Conservation (phyloP, 2,113 vertebrate genomes). For the Ploceus nigricollis region DNA sequence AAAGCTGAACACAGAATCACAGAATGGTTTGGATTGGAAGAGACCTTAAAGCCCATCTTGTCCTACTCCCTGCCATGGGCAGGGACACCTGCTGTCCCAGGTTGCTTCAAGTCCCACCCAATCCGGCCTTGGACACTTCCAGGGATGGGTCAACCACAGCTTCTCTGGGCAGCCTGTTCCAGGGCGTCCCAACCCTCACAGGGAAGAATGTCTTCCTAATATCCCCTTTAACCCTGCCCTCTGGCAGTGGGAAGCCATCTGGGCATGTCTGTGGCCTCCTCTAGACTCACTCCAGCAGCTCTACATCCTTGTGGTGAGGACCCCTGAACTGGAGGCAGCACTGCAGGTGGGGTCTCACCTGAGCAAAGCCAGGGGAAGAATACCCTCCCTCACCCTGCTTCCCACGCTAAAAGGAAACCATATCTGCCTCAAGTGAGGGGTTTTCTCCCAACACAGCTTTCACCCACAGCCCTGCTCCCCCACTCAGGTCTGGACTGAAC, state of each 20-base stretch:
- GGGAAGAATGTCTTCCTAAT: not conserved
- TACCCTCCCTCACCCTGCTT: not conserved
- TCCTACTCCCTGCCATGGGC: not conserved
- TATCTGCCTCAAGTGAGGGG: not conserved
- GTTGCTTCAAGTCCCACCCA: not conserved
- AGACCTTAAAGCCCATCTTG: not conserved
- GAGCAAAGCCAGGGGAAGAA: not conserved
- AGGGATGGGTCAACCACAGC: not conserved
- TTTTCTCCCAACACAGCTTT: not conserved
- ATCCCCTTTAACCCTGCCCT: not conserved
- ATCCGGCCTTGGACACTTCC: not conserved
- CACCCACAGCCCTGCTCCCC: not conserved
- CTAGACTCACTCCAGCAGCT: not conserved
- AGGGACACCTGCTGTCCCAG: not conserved
- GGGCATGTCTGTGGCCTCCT: not conserved
- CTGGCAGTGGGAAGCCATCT: not conserved
- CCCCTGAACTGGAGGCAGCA: not conserved
- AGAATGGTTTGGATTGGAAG: not conserved
- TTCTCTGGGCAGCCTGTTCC: not conserved
- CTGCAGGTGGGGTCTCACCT: not conserved
- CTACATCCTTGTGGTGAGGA: not conserved
- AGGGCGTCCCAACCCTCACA: not conserved
- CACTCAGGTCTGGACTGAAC: fast-evolving
- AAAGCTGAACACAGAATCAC: not conserved
- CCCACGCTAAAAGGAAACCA: not conserved